Evolutionary conservation across 2,888 invertebrate species (phyloP), one percentile per base, ranked within the genome.

Genomic region (Eurois occulta): DNA sequence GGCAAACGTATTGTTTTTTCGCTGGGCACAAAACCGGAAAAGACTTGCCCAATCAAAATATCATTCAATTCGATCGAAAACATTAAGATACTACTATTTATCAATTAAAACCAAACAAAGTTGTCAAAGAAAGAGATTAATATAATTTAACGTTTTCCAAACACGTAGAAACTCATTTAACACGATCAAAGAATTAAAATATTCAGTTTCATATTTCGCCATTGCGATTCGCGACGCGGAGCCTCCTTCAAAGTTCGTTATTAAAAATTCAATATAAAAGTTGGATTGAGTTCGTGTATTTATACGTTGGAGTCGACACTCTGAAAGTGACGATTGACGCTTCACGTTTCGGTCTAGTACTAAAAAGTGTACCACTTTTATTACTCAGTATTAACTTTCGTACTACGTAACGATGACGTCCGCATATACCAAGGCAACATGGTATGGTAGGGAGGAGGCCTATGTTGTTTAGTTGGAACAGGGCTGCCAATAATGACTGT

Each of bases 181-280:
- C 73, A 78, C 80, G 83, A 74, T 83, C 72, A 84, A 85, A 80
- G 81, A 78, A 84, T 87, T 81, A 82, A 86, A 86, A 78, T 87
- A 85, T 89, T 81, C 88, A 82, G 85, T 81, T 77, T 77, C 76
- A 78, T 84, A 87, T 84, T 86, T 83, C 81, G 78, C 65, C 32
- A 77, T 67, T 43, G 79, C 73, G 69, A 67, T 38, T 67, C 52
- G 79, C 71, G 64, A 67, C 46, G 68, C 48, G 67, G 58, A 71
- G 76, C 71, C 75, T 73, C 38, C 78, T 85, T 72, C 78, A 82
- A 81, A 84, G 77, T 89, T 84, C 38, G 86, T 86, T 90, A 91
- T 91, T 90, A 91, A 91, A 90, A 91, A 89, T 88, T 90, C 87
- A 91, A 90, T 91, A 89, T 85, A 87, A 91, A 90, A 90, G 91